Base-by-base conservation (phyloP, 2,888 invertebrate species). In the Alcis repandata region DNA sequence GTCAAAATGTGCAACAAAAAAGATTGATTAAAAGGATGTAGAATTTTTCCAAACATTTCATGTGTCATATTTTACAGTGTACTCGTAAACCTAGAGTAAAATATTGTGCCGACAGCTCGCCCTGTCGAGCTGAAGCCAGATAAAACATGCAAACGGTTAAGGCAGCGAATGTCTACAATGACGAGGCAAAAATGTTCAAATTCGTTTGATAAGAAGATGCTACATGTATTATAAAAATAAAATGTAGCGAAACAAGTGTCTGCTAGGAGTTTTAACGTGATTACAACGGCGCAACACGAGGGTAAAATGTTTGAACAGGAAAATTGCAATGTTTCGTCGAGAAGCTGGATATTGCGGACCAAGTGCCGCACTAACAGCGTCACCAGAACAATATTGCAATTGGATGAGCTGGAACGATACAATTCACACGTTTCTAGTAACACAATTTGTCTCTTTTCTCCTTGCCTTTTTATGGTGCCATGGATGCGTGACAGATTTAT, bases 231-330 rank as follows among this genome's bases (percentile, higher is more conserved):
- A 66, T 67, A 52, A 63, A 74, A 75, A 74, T 75, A 78, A 77
- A 81, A 77, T 67, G 68, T 71, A 68, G 66, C 63, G 61, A 69
- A 77, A 78, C 71, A 77, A 81, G 72, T 76, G 72, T 71, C 75
- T 72, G 67, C 62, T 70, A 77, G 65, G 46, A 76, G 74, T 76
- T 80, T 75, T 79, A 82, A 84, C 78, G 76, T 78, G 78, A 87
- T 87, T 85, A 86, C 76, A 74, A 81, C 71, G 74, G 76, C 78
- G 76, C 79, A 83, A 79, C 77, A 77, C 76, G 70, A 79, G 76
- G 77, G 76, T 77, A 78, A 82, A 83, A 83, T 83, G 75, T 81
- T 86, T 80, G 72, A 80, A 80, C 79, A 78, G 79, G 83, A 83
- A 85, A 86, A 85, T 85, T 79, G 83, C 78, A 80, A 75, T 73